These are phyloP conservation scores for Benitochromis conjunctus DNA, from an alignment of 2,113 vertebrate genomes.

Conservation along the genomic window DNA sequence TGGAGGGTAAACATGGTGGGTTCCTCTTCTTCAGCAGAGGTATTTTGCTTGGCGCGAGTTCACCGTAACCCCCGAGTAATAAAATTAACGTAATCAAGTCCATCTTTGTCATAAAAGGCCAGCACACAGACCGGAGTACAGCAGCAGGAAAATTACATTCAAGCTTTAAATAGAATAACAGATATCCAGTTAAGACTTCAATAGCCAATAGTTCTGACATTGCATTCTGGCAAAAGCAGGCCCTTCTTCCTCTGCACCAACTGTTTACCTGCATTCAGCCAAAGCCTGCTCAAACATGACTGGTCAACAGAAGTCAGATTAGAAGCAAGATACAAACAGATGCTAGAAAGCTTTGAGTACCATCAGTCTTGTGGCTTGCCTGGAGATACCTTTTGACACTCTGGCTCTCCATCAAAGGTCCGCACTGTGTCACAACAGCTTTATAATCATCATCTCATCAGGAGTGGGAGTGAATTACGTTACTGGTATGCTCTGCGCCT, in stretches of 20 bases:
- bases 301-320: not conserved
- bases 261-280: not conserved
- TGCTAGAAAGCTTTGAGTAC: not conserved
- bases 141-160: not conserved
- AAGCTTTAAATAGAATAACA: not conserved
- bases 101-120: not conserved
- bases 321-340: not conserved
- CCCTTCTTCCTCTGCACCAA: not conserved
- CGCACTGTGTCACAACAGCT: not conserved
- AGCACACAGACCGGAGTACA: not conserved
- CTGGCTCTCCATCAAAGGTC: not conserved
- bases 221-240: not conserved
- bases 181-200: not conserved
- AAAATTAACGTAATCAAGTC: not conserved
- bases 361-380: not conserved
- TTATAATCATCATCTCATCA: not conserved
- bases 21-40: not conserved
- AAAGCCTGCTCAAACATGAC: not conserved
- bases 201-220: not conserved
- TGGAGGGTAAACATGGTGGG: slow-evolving; percentile 13
- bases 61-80: not conserved
- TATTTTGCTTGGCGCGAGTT: not conserved
- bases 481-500: not conserved
- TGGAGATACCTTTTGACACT: not conserved
- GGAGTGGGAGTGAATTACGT: not conserved